A percentile compares a stretch with the other conserved stretches of the same genome.
phyloP scores from a whole-genome alignment of 2,888 invertebrate species.

The Cryptocephalus moraei region DNA sequence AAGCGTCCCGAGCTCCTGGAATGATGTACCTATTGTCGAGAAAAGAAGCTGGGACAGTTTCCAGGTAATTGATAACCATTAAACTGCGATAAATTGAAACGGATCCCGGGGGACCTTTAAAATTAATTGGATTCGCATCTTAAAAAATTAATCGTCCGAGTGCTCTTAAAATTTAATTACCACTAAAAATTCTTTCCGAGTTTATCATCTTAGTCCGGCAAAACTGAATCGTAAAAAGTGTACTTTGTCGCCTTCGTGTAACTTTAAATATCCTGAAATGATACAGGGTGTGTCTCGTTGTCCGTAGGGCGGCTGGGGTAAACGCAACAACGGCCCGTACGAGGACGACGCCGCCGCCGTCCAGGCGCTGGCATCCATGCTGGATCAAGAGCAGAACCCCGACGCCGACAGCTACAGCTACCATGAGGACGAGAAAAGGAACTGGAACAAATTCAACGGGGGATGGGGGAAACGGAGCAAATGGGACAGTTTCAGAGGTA shows the following conservation, averaged over 20 bases:
- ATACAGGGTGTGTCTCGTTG: not conserved
- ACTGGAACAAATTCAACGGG: conserved; percentile 59
- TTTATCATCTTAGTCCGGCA: not conserved
- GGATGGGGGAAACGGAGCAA: conserved; percentile 64
- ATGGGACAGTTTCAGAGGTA: conserved; percentile 50
- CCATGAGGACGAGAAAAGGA: conserved; percentile 47
- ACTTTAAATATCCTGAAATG: not conserved
- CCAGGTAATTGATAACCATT: conserved; percentile 25
- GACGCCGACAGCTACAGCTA: conserved; percentile 14
- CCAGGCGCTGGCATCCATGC: conserved; percentile 21
- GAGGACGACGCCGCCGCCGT: conserved; percentile 28
- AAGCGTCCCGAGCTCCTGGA: conserved; percentile 22
- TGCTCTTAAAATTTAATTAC: not conserved
- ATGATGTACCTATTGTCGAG: conserved; percentile 31
- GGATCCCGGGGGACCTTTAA: too few species aligned
- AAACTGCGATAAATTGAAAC: not conserved
- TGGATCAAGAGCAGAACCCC: conserved; percentile 11
- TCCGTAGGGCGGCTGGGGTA: conserved; percentile 37
- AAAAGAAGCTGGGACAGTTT: conserved; percentile 50
- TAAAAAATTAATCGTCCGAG: not conserved
- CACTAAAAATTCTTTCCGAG: not conserved
- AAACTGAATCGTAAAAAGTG: not conserved
- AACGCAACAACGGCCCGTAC: conserved; percentile 26
- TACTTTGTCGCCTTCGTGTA: too few species aligned
- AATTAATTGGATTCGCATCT: too few species aligned